phyloP scores from a whole-genome alignment of 2,888 invertebrate species.

The Tinea trinotella region DNA sequence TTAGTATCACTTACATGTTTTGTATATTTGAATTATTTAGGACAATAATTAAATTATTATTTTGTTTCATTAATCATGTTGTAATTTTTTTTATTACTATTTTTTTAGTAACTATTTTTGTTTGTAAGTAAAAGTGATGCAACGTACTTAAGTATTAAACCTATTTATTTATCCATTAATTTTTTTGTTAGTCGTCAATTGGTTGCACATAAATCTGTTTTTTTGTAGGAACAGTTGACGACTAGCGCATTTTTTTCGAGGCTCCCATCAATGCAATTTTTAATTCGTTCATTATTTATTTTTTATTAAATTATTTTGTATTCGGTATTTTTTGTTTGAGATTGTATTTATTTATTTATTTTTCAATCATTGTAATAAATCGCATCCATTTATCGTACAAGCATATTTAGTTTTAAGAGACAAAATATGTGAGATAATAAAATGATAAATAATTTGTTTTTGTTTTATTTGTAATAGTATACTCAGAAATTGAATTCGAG shows the following conservation, averaged over 20 bases:
- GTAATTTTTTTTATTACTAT: background rate
- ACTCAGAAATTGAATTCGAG: no score
- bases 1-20: background rate
- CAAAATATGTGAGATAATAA: constrained; percentile 1
- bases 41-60: background rate
- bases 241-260: constrained; percentile 9
- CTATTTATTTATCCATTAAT: no score
- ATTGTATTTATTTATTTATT: no score
- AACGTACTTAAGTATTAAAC: constrained; percentile 11
- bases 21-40: background rate
- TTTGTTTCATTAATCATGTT: background rate
- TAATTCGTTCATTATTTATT: background rate
- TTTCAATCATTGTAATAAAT: constrained; percentile 3
- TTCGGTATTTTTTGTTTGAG: constrained; percentile 1
- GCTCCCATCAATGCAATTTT: constrained; percentile 4
- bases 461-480: constrained; percentile 6
- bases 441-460: background rate
- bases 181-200: no score
- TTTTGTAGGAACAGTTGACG: no score
- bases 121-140: background rate
- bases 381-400: constrained; percentile 2
- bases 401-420: constrained; percentile 5
- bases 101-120: constrained; percentile 8
- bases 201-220: no score
- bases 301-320: constrained; percentile 6